These are phyloP conservation scores for Lycia hirtaria DNA, from an alignment of 2,888 invertebrate genomes.

Conservation along the genomic window DNA sequence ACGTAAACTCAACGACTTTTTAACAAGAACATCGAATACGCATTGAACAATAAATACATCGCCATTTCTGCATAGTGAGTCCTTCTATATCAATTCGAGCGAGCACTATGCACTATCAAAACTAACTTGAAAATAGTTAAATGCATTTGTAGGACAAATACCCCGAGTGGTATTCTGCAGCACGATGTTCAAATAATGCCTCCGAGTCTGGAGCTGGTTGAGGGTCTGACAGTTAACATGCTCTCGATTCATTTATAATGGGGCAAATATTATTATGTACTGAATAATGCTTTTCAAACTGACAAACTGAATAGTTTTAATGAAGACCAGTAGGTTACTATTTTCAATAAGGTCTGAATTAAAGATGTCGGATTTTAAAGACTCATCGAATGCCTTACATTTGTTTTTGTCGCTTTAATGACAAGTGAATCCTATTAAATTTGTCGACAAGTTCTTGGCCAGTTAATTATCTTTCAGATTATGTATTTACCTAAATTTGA, in stretches of 20 bases:
- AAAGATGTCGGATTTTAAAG: no score
- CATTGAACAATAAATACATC: no score
- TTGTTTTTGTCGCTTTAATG: neutral
- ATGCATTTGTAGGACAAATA: conserved; percentile 2
- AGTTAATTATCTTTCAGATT: neutral
- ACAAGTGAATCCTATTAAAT: no score
- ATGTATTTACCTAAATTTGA: neutral
- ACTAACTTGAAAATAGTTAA: neutral
- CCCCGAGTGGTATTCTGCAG: neutral
- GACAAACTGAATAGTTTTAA: neutral
- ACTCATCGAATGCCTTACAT: neutral
- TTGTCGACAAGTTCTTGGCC: no score
- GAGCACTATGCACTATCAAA: neutral
- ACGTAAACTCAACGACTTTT: no score
- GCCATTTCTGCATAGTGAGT: no score
- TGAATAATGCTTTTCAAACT: no score
- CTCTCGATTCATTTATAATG: neutral
- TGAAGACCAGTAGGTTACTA: no score
- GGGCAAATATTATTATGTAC: no score
- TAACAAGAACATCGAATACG: no score
- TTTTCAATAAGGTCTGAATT: no score
- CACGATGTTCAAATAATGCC: neutral
- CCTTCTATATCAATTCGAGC: neutral
- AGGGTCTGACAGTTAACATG: neutral
- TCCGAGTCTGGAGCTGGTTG: neutral